Evolutionary conservation across 2,888 invertebrate species (phyloP).

Genomic region (Cetonia aurata): DNA sequence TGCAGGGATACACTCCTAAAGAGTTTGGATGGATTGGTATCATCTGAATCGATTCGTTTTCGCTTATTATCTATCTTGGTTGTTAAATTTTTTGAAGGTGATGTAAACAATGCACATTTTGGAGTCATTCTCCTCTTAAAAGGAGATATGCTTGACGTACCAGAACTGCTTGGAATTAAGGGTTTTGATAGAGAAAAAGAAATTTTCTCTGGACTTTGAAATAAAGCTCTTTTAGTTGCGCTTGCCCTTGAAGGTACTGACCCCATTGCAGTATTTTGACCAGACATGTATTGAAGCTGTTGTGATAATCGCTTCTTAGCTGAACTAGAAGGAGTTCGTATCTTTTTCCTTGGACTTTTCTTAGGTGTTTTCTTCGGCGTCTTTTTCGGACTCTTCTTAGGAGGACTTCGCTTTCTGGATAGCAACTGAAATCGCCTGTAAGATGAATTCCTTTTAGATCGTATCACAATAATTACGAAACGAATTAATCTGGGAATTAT

Average conservation of each 20-base stretch:
- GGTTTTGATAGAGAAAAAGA: conserved; percentile 39
- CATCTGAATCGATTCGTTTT: conserved; percentile 66
- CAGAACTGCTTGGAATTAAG: conserved; percentile 47
- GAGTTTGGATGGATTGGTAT: conserved; percentile 65
- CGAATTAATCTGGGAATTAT: too few species aligned
- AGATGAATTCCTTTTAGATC: neutral
- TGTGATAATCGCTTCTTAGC: conserved; percentile 68
- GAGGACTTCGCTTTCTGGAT: conserved; percentile 61
- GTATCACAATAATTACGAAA: neutral
- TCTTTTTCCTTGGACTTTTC: conserved; percentile 70
- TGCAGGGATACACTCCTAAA: conserved; percentile 70
- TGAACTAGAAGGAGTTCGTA: conserved; percentile 73
- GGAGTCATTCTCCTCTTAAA: conserved; percentile 67
- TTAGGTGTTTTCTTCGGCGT: conserved; percentile 69
- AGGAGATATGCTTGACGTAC: conserved; percentile 51
- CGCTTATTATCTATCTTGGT: conserved; percentile 66
- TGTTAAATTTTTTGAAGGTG: conserved; percentile 68
- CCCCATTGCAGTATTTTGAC: conserved; percentile 44
- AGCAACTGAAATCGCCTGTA: conserved; percentile 57
- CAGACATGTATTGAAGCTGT: conserved; percentile 51
- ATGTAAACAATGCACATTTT: conserved; percentile 76
- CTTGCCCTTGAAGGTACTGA: conserved; percentile 53
- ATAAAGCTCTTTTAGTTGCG: conserved; percentile 76
- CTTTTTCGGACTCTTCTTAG: conserved; percentile 68
- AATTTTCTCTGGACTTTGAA: conserved; percentile 74